Evolutionary conservation across 37 sponge, comb jelly and placozoan species (phyloP), one percentile per base, ranked within the genome.

Genomic region (Hexactinellida sp.): DNA sequence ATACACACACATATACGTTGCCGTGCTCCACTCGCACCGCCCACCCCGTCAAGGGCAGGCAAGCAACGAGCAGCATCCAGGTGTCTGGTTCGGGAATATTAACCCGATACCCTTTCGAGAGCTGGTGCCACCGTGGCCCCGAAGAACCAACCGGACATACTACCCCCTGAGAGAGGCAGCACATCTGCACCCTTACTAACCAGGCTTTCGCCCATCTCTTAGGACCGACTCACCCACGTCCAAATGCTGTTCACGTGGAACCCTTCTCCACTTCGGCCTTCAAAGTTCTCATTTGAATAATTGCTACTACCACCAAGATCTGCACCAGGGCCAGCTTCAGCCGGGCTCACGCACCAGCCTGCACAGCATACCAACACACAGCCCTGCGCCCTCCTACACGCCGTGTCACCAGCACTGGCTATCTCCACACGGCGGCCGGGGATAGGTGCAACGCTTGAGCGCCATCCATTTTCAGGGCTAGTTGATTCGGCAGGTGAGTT

Each of bases 231-330:
- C 37, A 92, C 90, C 92, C 92, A 86, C 82, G 88, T 87, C 92
- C 92, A 92, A 89, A 86, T 92, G 88, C 90, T 92, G 90, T 87
- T 92, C 92, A 87, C 87, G 86, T 87, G 92, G 92, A 89, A 92
- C 92, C 92, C 84, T 91, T 89, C 92, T 82, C 92, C 92, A 91
- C 92, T 55, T 91, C 92, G 54, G 92, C 87, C 89, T 89, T 89
- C 92, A 91, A 91, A 84, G 89, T 54, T 87, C 92, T 89, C 88
- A 54, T 85, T 92, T 89, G 92, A 89, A 89, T 92, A 92, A 86
- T 92, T 92, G 92, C 92, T 92, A 89, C 92, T 92, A 92, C 92
- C 92, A 92, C 88, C 90, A 92, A 92, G 92, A 92, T 92, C 92
- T 90, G 88, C 92, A 92, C 92, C 83, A 84, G 88, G 0, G 88